Evolutionary conservation across 2,797 vertebrate species (phyloP), one percentile per base, ranked within the genome.

Genomic region (Loris lydekkerianus): DNA sequence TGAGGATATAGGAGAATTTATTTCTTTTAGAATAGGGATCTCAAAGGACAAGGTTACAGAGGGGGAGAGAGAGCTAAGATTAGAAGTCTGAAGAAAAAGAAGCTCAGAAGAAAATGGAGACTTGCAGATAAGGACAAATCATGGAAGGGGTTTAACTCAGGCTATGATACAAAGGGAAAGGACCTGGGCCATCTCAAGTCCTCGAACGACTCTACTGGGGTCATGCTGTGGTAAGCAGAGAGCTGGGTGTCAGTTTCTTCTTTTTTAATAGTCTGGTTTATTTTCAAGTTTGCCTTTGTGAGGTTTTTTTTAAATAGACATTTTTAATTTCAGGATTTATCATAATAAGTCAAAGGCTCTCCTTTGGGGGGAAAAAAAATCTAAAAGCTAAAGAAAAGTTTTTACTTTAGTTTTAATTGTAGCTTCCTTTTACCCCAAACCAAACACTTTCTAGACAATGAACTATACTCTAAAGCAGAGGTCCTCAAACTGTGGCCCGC

Each of bases 361-460:
- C 15, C 34, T 82, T 86, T 49, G 9, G 14, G 49, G 49, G 49
- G 49, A 34, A 95, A 97, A 97, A 82, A 75, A 82, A 96, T 89
- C 20, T 87, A 37, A 97, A 87, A 91, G 5, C 9, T 63, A 53
- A 40, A 53, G 37, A 94, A 87, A 85, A 69, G 3, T 20, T 85
- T 90, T 95, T 85, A 75, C 31, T 95, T 15, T 86, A 58, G 17
- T 86, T 95, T 90, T 82, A 92, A 95, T 75, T 93, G 37, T 31
- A 85, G 31, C n/a, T 94, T 80, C 15, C 25, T 86, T 60, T 85
- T 3, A 20, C 23, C 23, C 27, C 96, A 87, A 96, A 76, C 31
- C 40, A 96, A 89, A 86, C n/a, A 65, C 58, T 93, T 95, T 89
- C 14, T 88, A 93, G 34, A 92, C 17, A 94, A 83, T 46, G 82